Percentiles rank a stretch among this genome's conserved stretches.
phyloP scores from a whole-genome alignment of 2,888 invertebrate species.

The Cybosia mesomella region DNA sequence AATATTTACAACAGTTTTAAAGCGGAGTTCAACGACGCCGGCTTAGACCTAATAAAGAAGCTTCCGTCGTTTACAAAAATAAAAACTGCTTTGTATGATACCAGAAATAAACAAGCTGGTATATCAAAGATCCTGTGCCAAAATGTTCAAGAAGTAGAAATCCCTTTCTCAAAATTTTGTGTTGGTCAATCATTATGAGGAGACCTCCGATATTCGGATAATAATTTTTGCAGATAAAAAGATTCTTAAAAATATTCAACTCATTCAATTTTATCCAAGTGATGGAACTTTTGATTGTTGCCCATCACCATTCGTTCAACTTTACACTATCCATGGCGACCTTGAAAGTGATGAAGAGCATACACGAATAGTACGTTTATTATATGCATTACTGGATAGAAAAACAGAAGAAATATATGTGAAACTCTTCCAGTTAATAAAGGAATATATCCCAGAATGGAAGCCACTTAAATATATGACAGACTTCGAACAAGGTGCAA shows the following conservation, averaged over 20 bases:
- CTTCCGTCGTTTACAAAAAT: constrained; percentile 10
- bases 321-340: constrained; percentile 24
- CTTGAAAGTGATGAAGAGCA: constrained; percentile 22
- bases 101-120: constrained; percentile 14
- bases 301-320: constrained; percentile 20
- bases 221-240: constrained; percentile 16
- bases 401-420: constrained; percentile 9
- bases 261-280: constrained; percentile 12
- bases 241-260: constrained; percentile 3
- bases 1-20: constrained; percentile 20
- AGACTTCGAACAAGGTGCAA: constrained; percentile 19
- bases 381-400: constrained; percentile 16
- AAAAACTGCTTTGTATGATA: constrained; percentile 13
- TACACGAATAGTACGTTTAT: constrained; percentile 11
- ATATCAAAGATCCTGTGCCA: constrained; percentile 22
- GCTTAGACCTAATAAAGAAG: too few species aligned
- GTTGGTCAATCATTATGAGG: constrained; percentile 11
- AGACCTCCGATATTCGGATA: constrained; percentile 12
- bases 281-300: constrained; percentile 26
- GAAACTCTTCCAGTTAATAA: too few species aligned
- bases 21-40: constrained; percentile 15
- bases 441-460: constrained; percentile 15
- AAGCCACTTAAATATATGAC: constrained; percentile 11
- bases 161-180: constrained; percentile 16
- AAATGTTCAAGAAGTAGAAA: constrained; percentile 19